These are phyloP conservation scores for Eupithecia vulgata DNA, from an alignment of 2,888 invertebrate genomes.

Conservation along the genomic window DNA sequence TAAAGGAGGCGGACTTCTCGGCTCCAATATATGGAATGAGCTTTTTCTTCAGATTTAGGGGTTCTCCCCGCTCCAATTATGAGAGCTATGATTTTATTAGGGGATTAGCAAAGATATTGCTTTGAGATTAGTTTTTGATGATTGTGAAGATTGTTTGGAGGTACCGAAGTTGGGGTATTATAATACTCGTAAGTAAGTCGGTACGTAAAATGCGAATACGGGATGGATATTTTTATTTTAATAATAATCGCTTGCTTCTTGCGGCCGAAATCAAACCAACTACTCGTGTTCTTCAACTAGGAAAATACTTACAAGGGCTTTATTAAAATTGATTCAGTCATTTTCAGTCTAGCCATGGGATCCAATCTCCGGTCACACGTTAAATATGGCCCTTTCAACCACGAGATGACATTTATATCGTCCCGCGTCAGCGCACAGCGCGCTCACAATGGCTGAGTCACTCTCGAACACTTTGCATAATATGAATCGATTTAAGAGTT, in stretches of 20 bases:
- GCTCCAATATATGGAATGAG: conserved; percentile 43
- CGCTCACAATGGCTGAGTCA: background rate
- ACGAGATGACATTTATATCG: conserved; percentile 27
- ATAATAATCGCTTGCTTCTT: background rate
- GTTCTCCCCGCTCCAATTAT: conserved; percentile 38
- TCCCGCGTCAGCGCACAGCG: conserved; percentile 23
- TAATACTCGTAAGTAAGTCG: background rate
- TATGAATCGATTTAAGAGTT: background rate
- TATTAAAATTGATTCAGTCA: conserved; percentile 1
- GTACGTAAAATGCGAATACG: background rate
- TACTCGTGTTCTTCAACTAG: background rate
- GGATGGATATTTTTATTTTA: background rate
- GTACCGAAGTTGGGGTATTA: background rate
- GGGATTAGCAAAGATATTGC: conserved; percentile 37
- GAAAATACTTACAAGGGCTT: background rate
- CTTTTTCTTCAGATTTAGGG: conserved; percentile 41
- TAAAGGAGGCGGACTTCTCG: conserved; percentile 38
- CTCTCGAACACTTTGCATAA: background rate
- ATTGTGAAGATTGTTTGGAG: conserved; percentile 23
- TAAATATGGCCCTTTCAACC: conserved; percentile 27
- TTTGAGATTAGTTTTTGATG: conserved; percentile 32
- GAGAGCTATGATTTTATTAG: conserved; percentile 41
- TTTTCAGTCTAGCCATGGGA: conserved; percentile 6
- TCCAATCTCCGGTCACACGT: conserved; percentile 22
- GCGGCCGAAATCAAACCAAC: background rate